phyloP scores from a whole-genome alignment of 2,797 vertebrate species.

The Gastrophryne carolinensis region DNA sequence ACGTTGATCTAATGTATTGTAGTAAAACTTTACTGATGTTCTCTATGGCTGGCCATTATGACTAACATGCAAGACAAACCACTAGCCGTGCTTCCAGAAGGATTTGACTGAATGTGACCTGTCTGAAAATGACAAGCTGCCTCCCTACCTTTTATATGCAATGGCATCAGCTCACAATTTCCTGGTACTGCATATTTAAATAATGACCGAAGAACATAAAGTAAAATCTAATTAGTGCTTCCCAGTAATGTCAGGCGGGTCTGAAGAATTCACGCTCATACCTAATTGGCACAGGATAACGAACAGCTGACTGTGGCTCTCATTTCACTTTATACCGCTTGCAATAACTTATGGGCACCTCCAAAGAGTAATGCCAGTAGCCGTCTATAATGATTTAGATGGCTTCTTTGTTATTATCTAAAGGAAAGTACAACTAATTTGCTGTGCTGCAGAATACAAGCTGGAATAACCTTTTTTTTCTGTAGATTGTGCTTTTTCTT shows the following conservation, averaged over 20 bases:
- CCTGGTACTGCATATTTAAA: conserved; percentile 21
- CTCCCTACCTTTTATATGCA: conserved; percentile 44
- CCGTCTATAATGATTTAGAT: conserved; percentile 7
- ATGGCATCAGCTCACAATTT: conserved; percentile 29
- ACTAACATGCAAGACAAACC: too few species aligned
- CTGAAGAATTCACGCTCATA: conserved; percentile 4
- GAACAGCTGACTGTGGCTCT: background rate
- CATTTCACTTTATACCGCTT: background rate
- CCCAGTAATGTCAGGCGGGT: background rate
- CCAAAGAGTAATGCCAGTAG: background rate
- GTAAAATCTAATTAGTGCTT: conserved; percentile 24
- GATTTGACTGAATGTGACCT: conserved; percentile 37
- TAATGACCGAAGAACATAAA: conserved; percentile 24
- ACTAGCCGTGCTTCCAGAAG: background rate
- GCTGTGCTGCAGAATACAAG: background rate
- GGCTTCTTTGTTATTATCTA: background rate
- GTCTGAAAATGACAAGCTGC: conserved; percentile 31
- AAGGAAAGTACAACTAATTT: background rate
- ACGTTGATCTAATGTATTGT: too few species aligned
- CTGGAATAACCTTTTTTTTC: background rate
- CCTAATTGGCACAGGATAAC: conserved; percentile 6
- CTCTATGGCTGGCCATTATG: too few species aligned
- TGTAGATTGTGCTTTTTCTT: background rate
- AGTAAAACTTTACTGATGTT: background rate
- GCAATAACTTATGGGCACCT: background rate